Base-by-base conservation (phyloP, 2,113 vertebrate genomes). In the Phasianus colchicus region DNA sequence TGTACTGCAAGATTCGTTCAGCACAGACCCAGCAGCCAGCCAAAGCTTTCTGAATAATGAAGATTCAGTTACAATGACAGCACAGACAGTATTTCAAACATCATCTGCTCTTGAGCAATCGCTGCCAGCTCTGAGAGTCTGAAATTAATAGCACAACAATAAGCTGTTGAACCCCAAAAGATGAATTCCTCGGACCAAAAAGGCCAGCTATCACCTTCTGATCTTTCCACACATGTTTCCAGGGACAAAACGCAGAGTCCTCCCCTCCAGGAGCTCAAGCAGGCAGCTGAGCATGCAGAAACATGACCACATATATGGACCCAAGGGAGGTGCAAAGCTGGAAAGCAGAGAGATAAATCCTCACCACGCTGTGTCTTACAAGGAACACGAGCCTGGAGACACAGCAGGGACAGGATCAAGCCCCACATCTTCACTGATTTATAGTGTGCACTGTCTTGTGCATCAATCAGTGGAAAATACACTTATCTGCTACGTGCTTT, bases 1-100 rank as follows among this genome's bases (percentile, higher is more conserved):
- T 96, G 92, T 90, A 66, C 60, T 84, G 60, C 65, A 66, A 47
- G 90, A 93, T 50, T 90, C 89, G 78, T 94, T 91, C 86, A 87
- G 93, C 67, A 76, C 0, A 5, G 22, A 25, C 86, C 72, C 64
- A 43, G 48, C 55, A 55, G 55, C 72, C 65, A 30, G 83, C 86
- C 75, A 58, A 83, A 64, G 48, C 74, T 88, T 40, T 73, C 76
- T 0, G 0, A 66, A 63, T 55, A 80, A 82, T 76, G 34, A 47
- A 47, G 88, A 82, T 92, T 91, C 61, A 11, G 69, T 93, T 88
- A 83, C 84, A 77, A 43, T 11, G 43, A 11, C 55, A 91, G n/a
- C 84, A 38, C n/a, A 22, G 88, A 47, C 92, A 91, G 79, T 34
- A 1, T 96, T 94, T 90, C 96, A 95, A 52, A 88, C 57, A 72